Evolutionary conservation across 2,888 invertebrate genomes (phyloP).

Genomic region (Chaetogeoica ovagalla): DNA sequence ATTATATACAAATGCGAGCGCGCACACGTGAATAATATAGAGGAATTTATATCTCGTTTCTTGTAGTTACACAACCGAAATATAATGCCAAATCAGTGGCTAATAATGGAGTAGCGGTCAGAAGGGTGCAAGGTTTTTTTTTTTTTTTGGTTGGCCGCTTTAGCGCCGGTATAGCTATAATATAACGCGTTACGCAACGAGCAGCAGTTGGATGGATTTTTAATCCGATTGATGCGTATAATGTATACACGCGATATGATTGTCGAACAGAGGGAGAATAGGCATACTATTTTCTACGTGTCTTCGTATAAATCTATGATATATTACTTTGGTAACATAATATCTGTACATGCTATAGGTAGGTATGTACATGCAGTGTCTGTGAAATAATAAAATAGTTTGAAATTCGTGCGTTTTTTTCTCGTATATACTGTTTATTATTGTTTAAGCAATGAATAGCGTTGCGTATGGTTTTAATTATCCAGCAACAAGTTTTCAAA

Average conservation of each 20-base stretch:
- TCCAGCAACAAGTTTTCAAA: constrained; percentile 46
- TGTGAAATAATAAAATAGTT: constrained; percentile 1
- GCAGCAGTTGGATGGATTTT: constrained; percentile 41
- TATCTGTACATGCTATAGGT: too few species aligned
- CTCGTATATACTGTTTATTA: background rate
- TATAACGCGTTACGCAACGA: constrained; percentile 51
- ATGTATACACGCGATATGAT: too few species aligned
- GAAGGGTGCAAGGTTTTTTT: background rate
- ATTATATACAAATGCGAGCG: background rate
- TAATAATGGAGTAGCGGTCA: background rate
- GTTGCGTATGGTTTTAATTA: constrained; percentile 36
- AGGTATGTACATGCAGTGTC: too few species aligned
- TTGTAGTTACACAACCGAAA: constrained; percentile 33
- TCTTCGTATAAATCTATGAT: too few species aligned
- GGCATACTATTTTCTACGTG: too few species aligned
- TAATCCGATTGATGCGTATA: constrained; percentile 35
- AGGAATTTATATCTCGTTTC: background rate
- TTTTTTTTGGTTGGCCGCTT: background rate
- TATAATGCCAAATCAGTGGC: constrained; percentile 17
- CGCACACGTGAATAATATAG: background rate
- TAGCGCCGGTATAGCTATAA: background rate
- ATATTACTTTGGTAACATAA: too few species aligned
- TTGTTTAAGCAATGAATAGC: constrained; percentile 24
- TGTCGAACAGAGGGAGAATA: background rate
- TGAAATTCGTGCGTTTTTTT: background rate